Evolutionary conservation across 2,113 vertebrate genomes (phyloP).

Genomic region (Clinocottus analis): DNA sequence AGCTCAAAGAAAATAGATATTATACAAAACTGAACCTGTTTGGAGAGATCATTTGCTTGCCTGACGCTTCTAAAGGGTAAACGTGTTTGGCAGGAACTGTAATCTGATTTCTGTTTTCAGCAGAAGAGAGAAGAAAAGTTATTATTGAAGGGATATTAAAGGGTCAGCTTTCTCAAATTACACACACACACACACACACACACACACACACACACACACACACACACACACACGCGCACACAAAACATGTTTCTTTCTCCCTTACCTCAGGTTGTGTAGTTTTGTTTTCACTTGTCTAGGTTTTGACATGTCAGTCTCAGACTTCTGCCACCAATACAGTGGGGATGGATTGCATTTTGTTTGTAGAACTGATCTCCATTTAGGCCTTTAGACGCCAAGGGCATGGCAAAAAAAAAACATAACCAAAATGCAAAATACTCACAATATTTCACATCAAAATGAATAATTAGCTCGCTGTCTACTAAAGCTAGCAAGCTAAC

Average conservation of each 20-base stretch:
- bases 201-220: background rate
- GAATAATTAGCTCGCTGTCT: background rate
- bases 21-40: slow-evolving; percentile 46
- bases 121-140: slow-evolving; percentile 30
- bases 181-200: slow-evolving; percentile 10
- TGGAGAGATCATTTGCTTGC: slow-evolving; percentile 23
- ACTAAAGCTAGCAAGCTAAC: background rate
- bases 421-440: too few relatives aligned
- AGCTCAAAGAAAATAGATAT: slow-evolving; percentile 50
- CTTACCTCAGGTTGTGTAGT: slow-evolving; percentile 39
- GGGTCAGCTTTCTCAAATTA: slow-evolving; percentile 52
- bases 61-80: slow-evolving; percentile 34
- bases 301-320: background rate
- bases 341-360: background rate
- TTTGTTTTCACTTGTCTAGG: slow-evolving; percentile 8
- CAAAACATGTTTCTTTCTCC: slow-evolving; percentile 3
- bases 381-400: too few relatives aligned
- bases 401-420: too few relatives aligned
- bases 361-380: slow-evolving; percentile 4
- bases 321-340: background rate
- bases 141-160: slow-evolving; percentile 81
- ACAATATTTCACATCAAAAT: background rate
- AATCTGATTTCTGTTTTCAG: slow-evolving; percentile 46
- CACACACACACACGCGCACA: slow-evolving; percentile 28
- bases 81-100: slow-evolving; percentile 62